Evolutionary conservation across 35 echinoderm and acorn worm species (phyloP), one percentile per base, ranked within the genome.

Genomic region (Ophiothrix spiculata): DNA sequence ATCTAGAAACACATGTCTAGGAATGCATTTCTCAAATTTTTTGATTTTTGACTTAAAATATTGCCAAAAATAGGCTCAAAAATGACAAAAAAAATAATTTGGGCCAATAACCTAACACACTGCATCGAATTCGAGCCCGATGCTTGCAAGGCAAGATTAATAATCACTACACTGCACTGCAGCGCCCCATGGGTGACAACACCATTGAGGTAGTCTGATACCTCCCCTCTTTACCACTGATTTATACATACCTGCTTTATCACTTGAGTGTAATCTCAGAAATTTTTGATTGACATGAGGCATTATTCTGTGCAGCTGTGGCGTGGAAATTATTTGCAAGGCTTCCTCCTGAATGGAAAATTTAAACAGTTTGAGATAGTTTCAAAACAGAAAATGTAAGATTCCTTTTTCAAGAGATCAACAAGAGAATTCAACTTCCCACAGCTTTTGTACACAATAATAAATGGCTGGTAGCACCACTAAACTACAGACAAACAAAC

Each of bases 281-380:
- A 98, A 98, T 38, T 93, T 93, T 32, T 98, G 95, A 29, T 84
- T 90, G 25, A 98, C 88, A 79, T 98, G 95, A 15, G 95, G 95
- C 90, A 94, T 93, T 23, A 98, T 75, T 25, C 91, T 79, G 40
- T 98, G 95, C 1, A 98, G 74, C 63, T 98, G 86, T 25, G 95
- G 81, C 17, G 91, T 98, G 35, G 91, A 92, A 17, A 97, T 80
- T 19, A 89, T 78, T 39, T 81, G 73, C 35, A 97, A 45, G 13
- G 79, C 84, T 76, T 86, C 86, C 79, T 90, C 85, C 93, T 95
- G 45, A 1, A 88, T 37, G 56, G n/a, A n/a, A n/a, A n/a, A n/a
- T n/a, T n/a, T n/a, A n/a, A n/a, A n/a, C n/a, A n/a, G n/a, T n/a
- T n/a, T n/a, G n/a, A n/a, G n/a, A n/a, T n/a, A n/a, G n/a, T n/a